A percentile compares a stretch with the other conserved stretches of the same genome.
Evolutionary conservation across 1,140 invertebrate genomes (phyloP).

Genomic region (Pseudomyrmex sp.): DNA sequence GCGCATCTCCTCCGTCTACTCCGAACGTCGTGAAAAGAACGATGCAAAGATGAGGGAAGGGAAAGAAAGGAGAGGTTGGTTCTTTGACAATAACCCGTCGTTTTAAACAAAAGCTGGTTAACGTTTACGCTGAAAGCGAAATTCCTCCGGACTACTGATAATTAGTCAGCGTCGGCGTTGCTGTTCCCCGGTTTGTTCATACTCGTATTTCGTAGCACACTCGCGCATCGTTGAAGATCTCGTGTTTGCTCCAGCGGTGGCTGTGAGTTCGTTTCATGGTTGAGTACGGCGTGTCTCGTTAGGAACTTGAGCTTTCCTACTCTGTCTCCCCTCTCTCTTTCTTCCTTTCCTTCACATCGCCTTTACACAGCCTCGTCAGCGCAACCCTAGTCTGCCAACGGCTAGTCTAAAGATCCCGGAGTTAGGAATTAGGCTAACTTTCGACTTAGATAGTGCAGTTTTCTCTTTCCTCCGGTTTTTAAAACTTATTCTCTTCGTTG

Average conservation of each 20-base stretch:
- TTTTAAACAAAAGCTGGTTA: conserved; percentile 39
- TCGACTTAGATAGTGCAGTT: conserved; percentile 72
- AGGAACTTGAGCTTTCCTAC: conserved; percentile 79
- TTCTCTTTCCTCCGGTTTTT: background rate
- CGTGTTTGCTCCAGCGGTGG: conserved; percentile 73
- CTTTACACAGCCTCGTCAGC: conserved; percentile 30
- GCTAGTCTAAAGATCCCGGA: conserved; percentile 69
- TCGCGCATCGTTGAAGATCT: conserved; percentile 64
- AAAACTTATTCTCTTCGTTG: background rate
- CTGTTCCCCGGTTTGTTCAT: conserved; percentile 73
- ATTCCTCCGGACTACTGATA: conserved; percentile 68
- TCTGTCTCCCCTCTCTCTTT: conserved; percentile 25
- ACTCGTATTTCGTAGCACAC: conserved; percentile 77
- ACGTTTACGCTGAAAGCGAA: conserved; percentile 63
- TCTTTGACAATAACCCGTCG: background rate
- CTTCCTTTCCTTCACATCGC: background rate
- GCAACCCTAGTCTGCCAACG: conserved; percentile 63
- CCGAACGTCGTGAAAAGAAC: conserved; percentile 5
- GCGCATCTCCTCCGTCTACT: background rate
- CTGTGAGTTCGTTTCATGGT: conserved; percentile 78
- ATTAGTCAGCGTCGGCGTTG: conserved; percentile 77
- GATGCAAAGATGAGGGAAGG: background rate
- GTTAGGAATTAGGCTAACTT: conserved; percentile 78
- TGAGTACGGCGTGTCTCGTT: conserved; percentile 79
- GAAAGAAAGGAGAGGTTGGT: background rate